These are phyloP conservation scores for Aleiodes leptofemur DNA, from an alignment of 2,888 invertebrate genomes.

Conservation along the genomic window DNA sequence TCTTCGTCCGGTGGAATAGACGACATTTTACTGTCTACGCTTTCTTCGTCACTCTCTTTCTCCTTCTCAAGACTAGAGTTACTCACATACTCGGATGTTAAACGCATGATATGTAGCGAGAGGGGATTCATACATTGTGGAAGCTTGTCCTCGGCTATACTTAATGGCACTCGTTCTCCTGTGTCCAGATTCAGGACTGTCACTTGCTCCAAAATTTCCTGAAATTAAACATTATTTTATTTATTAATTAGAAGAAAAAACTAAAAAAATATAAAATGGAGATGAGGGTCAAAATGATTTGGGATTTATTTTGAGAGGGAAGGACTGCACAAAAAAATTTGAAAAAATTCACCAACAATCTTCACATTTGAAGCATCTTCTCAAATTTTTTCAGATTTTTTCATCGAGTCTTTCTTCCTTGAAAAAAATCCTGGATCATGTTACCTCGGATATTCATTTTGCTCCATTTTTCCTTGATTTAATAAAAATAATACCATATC, in stretches of 20 bases:
- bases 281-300: too few species aligned
- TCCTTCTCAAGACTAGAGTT: conserved; percentile 80
- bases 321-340: too few species aligned
- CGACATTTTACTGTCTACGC: conserved; percentile 81
- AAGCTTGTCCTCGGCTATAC: conserved; percentile 94
- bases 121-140: conserved; percentile 95
- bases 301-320: too few species aligned
- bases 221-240: conserved; percentile 47
- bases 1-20: conserved; percentile 77
- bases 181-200: conserved; percentile 89
- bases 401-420: too few species aligned
- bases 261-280: not conserved
- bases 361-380: too few species aligned
- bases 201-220: conserved; percentile 95
- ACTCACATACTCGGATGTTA: conserved; percentile 93
- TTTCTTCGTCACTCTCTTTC: conserved; percentile 87
- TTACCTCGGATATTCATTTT: too few species aligned
- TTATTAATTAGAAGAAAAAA: not conserved
- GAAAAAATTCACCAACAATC: too few species aligned
- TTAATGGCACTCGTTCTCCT: conserved; percentile 95
- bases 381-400: too few species aligned
- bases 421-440: too few species aligned
- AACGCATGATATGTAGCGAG: conserved; percentile 94
- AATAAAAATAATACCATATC: conserved; percentile 80
- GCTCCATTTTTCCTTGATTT: too few species aligned